These are phyloP conservation scores for Anaspis maculata DNA, from an alignment of 2,888 invertebrate species.

Conservation along the genomic window DNA sequence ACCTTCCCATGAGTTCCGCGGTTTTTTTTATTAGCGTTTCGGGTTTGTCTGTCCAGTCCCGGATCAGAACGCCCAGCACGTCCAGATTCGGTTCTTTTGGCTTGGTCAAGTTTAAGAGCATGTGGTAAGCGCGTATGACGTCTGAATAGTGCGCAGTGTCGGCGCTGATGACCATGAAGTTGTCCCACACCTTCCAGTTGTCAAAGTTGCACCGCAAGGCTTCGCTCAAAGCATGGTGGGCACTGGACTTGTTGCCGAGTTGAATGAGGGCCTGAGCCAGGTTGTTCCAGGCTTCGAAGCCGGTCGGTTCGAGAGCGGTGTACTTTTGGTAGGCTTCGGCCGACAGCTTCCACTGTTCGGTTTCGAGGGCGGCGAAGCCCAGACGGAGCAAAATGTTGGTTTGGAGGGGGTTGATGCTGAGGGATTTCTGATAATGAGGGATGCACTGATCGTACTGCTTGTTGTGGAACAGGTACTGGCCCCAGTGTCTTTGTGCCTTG, in stretches of 20 bases:
- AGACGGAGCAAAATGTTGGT: constrained; percentile 77
- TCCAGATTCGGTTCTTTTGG: constrained; percentile 70
- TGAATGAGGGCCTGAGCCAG: constrained; percentile 88
- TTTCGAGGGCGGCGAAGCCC: constrained; percentile 74
- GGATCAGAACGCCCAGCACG: constrained; percentile 64
- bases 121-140: constrained; percentile 75
- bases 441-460: constrained; percentile 73
- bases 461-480: constrained; percentile 63
- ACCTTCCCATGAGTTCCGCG: constrained; percentile 63
- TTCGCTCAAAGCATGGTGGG: constrained; percentile 78
- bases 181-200: constrained; percentile 95
- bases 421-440: constrained; percentile 70
- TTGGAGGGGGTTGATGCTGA: constrained; percentile 82
- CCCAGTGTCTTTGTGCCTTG: constrained; percentile 84
- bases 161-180: constrained; percentile 78
- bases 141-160: constrained; percentile 83
- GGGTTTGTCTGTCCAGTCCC: constrained; percentile 51
- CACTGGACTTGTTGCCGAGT: constrained; percentile 75
- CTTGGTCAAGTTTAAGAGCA: constrained; percentile 76
- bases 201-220: constrained; percentile 87
- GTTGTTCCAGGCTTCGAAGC: constrained; percentile 98
- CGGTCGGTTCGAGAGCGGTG: constrained; percentile 76
- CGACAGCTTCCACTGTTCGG: constrained; percentile 73
- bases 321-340: constrained; percentile 81
- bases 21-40: constrained; percentile 38